Evolutionary conservation across 2,888 invertebrate species (phyloP).

Genomic region (Spodoptera littoralis): DNA sequence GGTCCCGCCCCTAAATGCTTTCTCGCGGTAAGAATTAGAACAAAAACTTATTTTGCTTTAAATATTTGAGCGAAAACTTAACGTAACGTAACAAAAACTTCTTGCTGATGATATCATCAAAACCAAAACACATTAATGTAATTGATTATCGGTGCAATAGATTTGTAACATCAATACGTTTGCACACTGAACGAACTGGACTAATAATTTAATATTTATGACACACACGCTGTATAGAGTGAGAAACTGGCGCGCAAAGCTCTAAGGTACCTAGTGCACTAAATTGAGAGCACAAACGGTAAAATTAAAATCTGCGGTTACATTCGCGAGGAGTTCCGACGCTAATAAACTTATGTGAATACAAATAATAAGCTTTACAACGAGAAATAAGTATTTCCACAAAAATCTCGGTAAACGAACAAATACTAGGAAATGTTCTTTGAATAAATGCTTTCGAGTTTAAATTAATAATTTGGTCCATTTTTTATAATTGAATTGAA

Average conservation of each 20-base stretch:
- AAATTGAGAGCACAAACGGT: slow-evolving; percentile 74
- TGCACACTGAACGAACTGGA: too few relatives aligned
- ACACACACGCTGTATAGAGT: slow-evolving; percentile 28
- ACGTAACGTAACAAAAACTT: too few relatives aligned
- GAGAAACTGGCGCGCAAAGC: slow-evolving; percentile 45
- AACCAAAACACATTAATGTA: too few relatives aligned
- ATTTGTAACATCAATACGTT: too few relatives aligned
- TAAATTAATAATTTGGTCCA: slow-evolving; percentile 20
- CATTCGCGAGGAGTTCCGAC: slow-evolving; percentile 66
- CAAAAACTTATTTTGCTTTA: too few relatives aligned
- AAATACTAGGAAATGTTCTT: slow-evolving; percentile 21
- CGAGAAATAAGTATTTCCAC: slow-evolving; percentile 54
- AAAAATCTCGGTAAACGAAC: slow-evolving; percentile 35
- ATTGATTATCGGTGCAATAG: too few relatives aligned
- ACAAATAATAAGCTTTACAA: slow-evolving; percentile 61
- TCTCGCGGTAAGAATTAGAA: too few relatives aligned
- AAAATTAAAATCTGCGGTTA: slow-evolving; percentile 80
- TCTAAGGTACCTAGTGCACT: slow-evolving; percentile 62
- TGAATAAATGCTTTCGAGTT: slow-evolving; percentile 29
- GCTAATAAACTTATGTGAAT: slow-evolving; percentile 76
- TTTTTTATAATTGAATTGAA: slow-evolving; percentile 24
- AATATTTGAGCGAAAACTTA: too few relatives aligned
- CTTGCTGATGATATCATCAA: too few relatives aligned
- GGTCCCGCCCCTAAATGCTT: too few relatives aligned
- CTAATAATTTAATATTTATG: too few relatives aligned